Evolutionary conservation across 2,113 vertebrate genomes (phyloP), one percentile per base, ranked within the genome.

Genomic region (Forbesichthys papilliferus): DNA sequence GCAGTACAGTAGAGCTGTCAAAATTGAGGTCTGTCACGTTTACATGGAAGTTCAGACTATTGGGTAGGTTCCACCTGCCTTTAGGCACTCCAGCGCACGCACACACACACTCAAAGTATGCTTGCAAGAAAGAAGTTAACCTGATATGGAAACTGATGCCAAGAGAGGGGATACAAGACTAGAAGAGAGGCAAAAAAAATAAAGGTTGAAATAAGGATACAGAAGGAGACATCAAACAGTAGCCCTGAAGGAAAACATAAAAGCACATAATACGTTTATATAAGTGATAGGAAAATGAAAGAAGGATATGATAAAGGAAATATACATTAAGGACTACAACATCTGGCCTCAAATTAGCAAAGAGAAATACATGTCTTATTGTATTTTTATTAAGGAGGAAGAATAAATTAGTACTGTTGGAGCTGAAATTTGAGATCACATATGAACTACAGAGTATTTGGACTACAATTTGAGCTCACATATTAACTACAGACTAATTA

Each of bases 11-110:
- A 73, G 72, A 74, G 81, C 79, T 74, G 74, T 49, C 57, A 18
- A 36, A 81, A 78, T 79, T 61, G 13, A 8, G 58, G 72, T 75
- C 76, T 73, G 42, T 83, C 82, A 76, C 27, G 65, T 67, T 83
- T 73, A 76, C 57, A 80, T 86, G 80, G 82, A 79, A 73, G 77
- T 61, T 58, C 61, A 60, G 56, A 51, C 49, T 34, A 34, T 49
- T 48, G 63, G 18, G 73, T 72, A 42, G 36, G 36, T 42, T 42
- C 18, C 59, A 55, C 53, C 63, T 63, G 74, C 65, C 81, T 75
- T 18, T 47, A 78, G 80, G 82, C 60, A 18, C 16, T 52, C 66
- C 79, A 66, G 55, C 66, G 61, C 83, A 87, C 51, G 84, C 14
- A 55, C 16, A 55, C 10, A 69, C 61, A 48, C 47, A 76, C 84